Percentiles rank a stretch among this genome's conserved stretches.
phyloP scores from a whole-genome alignment of 1,140 invertebrate species.

The Stratiolaelaps scimitus region DNA sequence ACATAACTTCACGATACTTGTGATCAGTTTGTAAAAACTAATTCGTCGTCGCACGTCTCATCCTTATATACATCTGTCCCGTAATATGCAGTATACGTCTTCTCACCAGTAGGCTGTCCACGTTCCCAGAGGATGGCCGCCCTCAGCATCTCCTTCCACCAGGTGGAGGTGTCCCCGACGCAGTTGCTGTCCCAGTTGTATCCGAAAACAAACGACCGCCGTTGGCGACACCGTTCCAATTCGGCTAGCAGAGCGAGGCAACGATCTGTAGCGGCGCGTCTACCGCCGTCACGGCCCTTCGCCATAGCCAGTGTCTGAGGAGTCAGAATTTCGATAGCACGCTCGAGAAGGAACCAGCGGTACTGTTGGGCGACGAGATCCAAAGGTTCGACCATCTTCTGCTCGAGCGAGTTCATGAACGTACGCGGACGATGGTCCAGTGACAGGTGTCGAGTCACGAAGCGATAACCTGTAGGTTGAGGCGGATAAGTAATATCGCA shows the following conservation, averaged over 20 bases:
- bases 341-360: slow-evolving; percentile 21
- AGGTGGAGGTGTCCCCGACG: slow-evolving; percentile 23
- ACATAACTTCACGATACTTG: no score
- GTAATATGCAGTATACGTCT: no score
- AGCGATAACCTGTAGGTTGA: neutral
- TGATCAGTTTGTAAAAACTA: no score
- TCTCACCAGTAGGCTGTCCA: slow-evolving; percentile 6
- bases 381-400: slow-evolving; percentile 26
- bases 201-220: slow-evolving; percentile 15
- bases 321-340: neutral
- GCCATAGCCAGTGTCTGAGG: neutral
- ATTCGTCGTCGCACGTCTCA: no score
- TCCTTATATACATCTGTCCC: no score
- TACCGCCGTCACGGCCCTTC: neutral
- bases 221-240: slow-evolving; percentile 22
- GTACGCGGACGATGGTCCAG: slow-evolving; percentile 18
- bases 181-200: slow-evolving; percentile 29
- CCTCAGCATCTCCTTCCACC: slow-evolving; percentile 20
- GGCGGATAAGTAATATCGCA: no score
- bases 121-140: slow-evolving; percentile 10
- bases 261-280: slow-evolving; percentile 19
- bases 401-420: slow-evolving; percentile 17
- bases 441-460: slow-evolving; percentile 15
- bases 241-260: slow-evolving; percentile 15
- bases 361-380: slow-evolving; percentile 23